These are phyloP conservation scores for Gymnoscopelus microlampas DNA, from an alignment of 2,797 vertebrate genomes.

Conservation along the genomic window DNA sequence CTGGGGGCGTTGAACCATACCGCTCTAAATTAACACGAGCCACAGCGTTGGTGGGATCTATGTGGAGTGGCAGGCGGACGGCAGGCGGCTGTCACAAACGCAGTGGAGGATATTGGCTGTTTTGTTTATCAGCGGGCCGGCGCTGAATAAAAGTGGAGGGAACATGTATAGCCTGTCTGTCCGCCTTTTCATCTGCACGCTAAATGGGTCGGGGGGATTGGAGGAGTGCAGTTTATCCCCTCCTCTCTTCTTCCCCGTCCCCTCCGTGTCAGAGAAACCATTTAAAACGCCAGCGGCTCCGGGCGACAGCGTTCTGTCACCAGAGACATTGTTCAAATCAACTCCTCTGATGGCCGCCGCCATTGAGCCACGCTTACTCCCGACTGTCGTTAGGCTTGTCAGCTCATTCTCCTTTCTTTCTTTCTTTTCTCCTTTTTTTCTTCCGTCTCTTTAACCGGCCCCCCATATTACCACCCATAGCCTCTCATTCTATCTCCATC, in stretches of 20 bases:
- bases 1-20: too few species aligned
- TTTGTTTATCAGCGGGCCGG: constrained; percentile 79
- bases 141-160: constrained; percentile 73
- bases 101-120: constrained; percentile 75
- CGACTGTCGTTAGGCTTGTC: constrained; percentile 24
- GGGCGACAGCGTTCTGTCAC: constrained; percentile 74
- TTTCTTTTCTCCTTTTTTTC: neutral
- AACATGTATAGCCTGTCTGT: constrained; percentile 78
- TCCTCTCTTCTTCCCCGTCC: constrained; percentile 63
- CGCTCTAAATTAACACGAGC: too few species aligned
- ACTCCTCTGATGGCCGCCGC: constrained; percentile 60
- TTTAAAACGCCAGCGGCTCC: constrained; percentile 64
- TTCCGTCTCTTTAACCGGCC: neutral
- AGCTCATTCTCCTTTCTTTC: constrained; percentile 18
- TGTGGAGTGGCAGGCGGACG: constrained; percentile 77
- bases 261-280: constrained; percentile 73
- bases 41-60: constrained; percentile 55
- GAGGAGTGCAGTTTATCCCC: constrained; percentile 80
- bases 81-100: constrained; percentile 81
- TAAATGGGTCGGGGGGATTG: constrained; percentile 81
- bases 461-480: neutral
- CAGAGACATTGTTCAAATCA: constrained; percentile 73
- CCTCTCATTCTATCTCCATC: neutral
- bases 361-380: constrained; percentile 8
- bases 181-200: constrained; percentile 79